These are phyloP conservation scores for Oasisia sp. DNA, from an alignment of 2,888 invertebrate species.

Conservation along the genomic window DNA sequence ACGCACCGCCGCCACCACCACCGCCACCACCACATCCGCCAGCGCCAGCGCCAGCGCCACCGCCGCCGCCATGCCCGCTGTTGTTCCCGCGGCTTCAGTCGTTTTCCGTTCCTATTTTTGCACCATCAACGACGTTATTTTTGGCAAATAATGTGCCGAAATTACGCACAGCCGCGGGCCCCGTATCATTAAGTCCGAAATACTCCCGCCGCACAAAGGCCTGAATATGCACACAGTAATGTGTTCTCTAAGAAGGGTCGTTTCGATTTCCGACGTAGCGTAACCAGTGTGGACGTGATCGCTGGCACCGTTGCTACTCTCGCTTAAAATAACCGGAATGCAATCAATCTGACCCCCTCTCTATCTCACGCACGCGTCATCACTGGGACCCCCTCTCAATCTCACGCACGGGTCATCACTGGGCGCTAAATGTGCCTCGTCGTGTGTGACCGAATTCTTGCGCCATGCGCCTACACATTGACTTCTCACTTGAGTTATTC, in stretches of 20 bases:
- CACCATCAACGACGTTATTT: neutral
- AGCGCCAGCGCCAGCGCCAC: too few species aligned
- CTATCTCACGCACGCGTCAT: neutral
- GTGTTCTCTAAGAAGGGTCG: neutral
- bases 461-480: neutral
- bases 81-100: neutral
- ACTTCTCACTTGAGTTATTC: neutral
- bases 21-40: neutral
- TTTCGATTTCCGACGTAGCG: neutral
- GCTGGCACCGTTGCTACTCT: neutral
- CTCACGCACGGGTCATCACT: neutral
- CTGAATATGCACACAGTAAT: neutral
- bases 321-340: neutral
- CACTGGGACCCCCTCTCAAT: neutral
- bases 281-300: neutral
- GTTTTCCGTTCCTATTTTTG: conserved; percentile 3
- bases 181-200: neutral
- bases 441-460: conserved; percentile 1
- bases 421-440: neutral
- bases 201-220: neutral
- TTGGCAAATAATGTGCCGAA: neutral
- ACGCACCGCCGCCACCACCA: neutral
- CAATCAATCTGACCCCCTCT: neutral
- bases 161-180: neutral
- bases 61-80: neutral